Percentiles rank a stretch among this genome's conserved stretches.
These are phyloP conservation scores for Lepidocyrtinus sp. DNA, from an alignment of 2,888 invertebrate genomes.

Conservation along the genomic window DNA sequence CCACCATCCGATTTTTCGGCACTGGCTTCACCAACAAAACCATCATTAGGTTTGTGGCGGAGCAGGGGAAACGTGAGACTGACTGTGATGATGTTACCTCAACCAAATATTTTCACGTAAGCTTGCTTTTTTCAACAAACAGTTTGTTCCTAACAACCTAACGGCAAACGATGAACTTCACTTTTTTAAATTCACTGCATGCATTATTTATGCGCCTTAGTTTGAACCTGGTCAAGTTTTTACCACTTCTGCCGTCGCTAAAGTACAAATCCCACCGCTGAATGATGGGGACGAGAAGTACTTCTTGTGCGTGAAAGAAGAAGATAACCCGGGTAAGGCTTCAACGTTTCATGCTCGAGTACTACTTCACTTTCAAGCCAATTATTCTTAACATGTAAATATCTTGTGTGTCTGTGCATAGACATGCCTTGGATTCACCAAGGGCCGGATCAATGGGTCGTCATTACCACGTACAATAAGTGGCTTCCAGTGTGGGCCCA, in stretches of 20 bases:
- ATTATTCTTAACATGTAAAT: slow-evolving; percentile 6
- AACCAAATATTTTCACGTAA: slow-evolving; percentile 65
- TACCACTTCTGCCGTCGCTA: slow-evolving; percentile 65
- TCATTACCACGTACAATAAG: slow-evolving; percentile 59
- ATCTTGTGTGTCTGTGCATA: too few species aligned
- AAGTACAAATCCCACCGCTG: slow-evolving; percentile 68
- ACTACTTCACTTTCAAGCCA: not conserved
- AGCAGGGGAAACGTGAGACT: slow-evolving; percentile 57
- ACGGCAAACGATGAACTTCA: not conserved
- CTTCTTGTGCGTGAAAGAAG: slow-evolving; percentile 70
- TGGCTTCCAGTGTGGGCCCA: slow-evolving; percentile 84
- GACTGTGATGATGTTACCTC: slow-evolving; percentile 68
- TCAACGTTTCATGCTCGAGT: too few species aligned
- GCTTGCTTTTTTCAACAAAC: slow-evolving; percentile 22
- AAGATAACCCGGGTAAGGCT: slow-evolving; percentile 61
- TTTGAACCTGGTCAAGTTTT: slow-evolving; percentile 51
- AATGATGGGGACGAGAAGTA: slow-evolving; percentile 66
- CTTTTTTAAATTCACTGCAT: not conserved
- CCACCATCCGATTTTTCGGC: slow-evolving; percentile 83
- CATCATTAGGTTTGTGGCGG: slow-evolving; percentile 67
- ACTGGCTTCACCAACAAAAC: slow-evolving; percentile 79
- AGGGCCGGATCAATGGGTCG: slow-evolving; percentile 66
- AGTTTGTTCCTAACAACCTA: not conserved
- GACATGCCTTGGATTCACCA: slow-evolving; percentile 70
- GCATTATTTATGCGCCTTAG: slow-evolving; percentile 25